These are phyloP conservation scores for Drosophila paracracens DNA, from an alignment of 2,888 invertebrate species.

Conservation along the genomic window DNA sequence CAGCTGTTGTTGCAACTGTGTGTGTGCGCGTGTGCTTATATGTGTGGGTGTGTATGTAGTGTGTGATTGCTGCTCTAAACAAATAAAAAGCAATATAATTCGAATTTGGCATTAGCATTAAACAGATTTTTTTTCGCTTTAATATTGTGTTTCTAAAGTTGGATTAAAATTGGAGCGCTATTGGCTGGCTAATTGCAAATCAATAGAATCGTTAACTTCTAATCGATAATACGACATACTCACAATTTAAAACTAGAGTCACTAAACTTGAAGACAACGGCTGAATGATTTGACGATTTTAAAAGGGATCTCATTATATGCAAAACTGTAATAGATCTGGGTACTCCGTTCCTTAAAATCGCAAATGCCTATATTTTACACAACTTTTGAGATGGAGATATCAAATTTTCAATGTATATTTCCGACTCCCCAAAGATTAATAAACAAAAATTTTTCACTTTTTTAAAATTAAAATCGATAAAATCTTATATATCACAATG, in stretches of 20 bases:
- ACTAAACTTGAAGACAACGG: background rate
- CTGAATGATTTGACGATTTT: background rate
- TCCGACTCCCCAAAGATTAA: too few relatives aligned
- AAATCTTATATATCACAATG: background rate
- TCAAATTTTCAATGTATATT: background rate
- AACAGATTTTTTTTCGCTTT: slow-evolving; percentile 9
- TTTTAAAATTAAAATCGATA: background rate
- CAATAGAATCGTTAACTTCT: background rate
- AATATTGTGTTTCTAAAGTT: background rate
- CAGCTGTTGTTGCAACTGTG: slow-evolving; percentile 37
- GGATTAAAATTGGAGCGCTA: background rate
- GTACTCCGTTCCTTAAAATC: background rate
- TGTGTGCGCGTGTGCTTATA: slow-evolving; percentile 1
- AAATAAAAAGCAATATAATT: slow-evolving; percentile 51
- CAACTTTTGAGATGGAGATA: background rate
- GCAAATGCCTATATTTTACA: background rate
- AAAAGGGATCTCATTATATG: background rate
- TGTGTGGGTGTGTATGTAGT: background rate
- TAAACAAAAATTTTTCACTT: background rate
- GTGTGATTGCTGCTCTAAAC: slow-evolving; percentile 42
- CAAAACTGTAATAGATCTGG: background rate
- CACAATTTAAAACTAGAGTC: too few relatives aligned
- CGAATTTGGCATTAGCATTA: slow-evolving; percentile 37
- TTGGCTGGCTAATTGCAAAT: background rate
- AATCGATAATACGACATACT: background rate